Evolutionary conservation across 2,797 vertebrate species (phyloP).

Genomic region (Phalloptychus januarius): DNA sequence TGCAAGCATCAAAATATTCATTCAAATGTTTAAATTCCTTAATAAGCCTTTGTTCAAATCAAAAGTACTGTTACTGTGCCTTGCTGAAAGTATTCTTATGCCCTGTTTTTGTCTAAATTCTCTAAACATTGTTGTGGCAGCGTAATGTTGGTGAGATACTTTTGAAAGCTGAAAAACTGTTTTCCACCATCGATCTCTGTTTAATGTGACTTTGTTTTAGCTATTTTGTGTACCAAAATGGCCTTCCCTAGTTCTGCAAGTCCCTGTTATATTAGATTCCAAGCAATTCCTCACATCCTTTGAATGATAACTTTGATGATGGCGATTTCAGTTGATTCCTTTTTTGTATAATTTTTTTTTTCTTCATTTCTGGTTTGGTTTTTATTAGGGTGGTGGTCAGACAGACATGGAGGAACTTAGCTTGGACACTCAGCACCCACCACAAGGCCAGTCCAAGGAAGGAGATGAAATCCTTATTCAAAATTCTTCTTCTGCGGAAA

Average conservation of each 20-base stretch:
- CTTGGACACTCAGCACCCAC: conserved; percentile 25
- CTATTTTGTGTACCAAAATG: not conserved
- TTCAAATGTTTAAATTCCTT: no score
- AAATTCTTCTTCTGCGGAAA: conserved; percentile 13
- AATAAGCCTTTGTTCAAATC: no score
- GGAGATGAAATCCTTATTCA: conserved; percentile 26
- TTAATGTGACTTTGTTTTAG: not conserved
- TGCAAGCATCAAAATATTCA: not conserved
- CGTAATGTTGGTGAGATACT: not conserved
- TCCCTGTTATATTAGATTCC: not conserved
- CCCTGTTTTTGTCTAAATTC: not conserved
- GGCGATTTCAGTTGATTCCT: not conserved
- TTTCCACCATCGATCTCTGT: not conserved
- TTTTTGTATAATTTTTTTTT: conserved; percentile 1
- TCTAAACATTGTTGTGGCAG: not conserved
- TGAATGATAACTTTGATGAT: not conserved
- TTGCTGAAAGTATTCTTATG: not conserved
- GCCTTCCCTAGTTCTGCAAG: not conserved
- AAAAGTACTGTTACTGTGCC: not conserved
- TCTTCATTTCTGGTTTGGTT: conserved; percentile 13
- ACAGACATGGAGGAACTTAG: conserved; percentile 57
- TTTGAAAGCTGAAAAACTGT: not conserved
- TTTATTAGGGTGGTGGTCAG: conserved; percentile 52
- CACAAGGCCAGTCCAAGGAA: conserved; percentile 26
- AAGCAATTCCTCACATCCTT: not conserved